phyloP scores from a whole-genome alignment of 1,140 invertebrate genomes.

The Lasioglossum baleicum region DNA sequence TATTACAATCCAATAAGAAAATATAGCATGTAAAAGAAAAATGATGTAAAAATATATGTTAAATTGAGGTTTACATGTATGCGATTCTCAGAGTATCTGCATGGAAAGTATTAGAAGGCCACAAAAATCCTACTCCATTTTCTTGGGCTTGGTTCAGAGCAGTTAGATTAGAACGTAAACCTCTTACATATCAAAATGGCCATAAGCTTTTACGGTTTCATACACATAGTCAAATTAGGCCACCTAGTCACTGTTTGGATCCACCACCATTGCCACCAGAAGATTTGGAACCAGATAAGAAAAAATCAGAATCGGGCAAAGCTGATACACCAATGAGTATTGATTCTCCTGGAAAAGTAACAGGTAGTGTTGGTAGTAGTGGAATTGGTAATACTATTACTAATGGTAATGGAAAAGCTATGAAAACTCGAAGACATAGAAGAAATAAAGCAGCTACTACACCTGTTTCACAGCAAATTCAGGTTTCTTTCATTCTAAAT shows the following conservation, averaged over 20 bases:
- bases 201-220: constrained; percentile 92
- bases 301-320: no score
- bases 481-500: constrained; percentile 53
- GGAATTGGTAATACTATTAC: constrained; percentile 56
- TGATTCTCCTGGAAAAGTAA: no score
- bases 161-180: constrained; percentile 93
- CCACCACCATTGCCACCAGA: constrained; percentile 94
- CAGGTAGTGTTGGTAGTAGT: constrained; percentile 53
- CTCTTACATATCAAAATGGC: constrained; percentile 95
- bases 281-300: no score
- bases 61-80: constrained; percentile 90
- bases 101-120: constrained; percentile 98
- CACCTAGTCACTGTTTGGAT: constrained; percentile 92
- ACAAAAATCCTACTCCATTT: constrained; percentile 95
- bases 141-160: constrained; percentile 99
- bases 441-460: constrained; percentile 75
- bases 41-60: no score
- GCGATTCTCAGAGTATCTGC: constrained; percentile 95
- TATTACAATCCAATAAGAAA: constrained; percentile 24
- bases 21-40: no score
- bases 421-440: constrained; percentile 72
- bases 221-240: constrained; percentile 92
- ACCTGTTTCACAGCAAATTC: constrained; percentile 73
- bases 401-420: constrained; percentile 75
- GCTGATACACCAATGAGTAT: no score